Evolutionary conservation across 2,113 vertebrate genomes (phyloP).

Genomic region (Etheostoma spectabile): DNA sequence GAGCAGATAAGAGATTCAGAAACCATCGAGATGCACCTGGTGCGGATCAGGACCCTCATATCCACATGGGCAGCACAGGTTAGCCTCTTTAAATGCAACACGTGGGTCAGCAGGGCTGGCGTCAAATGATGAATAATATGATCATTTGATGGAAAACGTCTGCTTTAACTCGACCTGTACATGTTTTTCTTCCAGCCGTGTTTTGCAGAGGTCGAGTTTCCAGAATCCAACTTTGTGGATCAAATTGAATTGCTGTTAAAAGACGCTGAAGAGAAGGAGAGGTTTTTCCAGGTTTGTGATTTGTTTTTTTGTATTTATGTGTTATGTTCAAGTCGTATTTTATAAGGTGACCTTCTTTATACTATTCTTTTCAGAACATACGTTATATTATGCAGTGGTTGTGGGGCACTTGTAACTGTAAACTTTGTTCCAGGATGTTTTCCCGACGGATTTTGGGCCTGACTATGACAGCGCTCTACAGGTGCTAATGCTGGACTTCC

Average conservation of each 20-base stretch:
- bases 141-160: not conserved
- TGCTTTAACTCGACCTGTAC: not conserved
- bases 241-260: conserved; percentile 75
- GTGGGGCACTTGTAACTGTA: not conserved
- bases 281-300: conserved; percentile 78
- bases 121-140: no score
- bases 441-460: conserved; percentile 84
- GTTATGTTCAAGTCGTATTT: not conserved
- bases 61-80: conserved; percentile 77
- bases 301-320: not conserved
- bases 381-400: not conserved
- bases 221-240: conserved; percentile 78
- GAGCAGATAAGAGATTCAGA: conserved; percentile 56
- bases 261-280: conserved; percentile 74
- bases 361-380: not conserved
- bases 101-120: rapidly evolving
- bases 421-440: conserved; percentile 74
- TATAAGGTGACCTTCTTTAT: not conserved
- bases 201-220: conserved; percentile 77
- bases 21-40: conserved; percentile 71
- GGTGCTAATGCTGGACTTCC: conserved; percentile 85
- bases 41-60: conserved; percentile 67
- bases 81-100: not conserved
- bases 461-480: conserved; percentile 83
- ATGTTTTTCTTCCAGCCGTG: conserved; percentile 54